phyloP scores from a whole-genome alignment of 2,888 invertebrate species.

The Mythimna loreyi region DNA sequence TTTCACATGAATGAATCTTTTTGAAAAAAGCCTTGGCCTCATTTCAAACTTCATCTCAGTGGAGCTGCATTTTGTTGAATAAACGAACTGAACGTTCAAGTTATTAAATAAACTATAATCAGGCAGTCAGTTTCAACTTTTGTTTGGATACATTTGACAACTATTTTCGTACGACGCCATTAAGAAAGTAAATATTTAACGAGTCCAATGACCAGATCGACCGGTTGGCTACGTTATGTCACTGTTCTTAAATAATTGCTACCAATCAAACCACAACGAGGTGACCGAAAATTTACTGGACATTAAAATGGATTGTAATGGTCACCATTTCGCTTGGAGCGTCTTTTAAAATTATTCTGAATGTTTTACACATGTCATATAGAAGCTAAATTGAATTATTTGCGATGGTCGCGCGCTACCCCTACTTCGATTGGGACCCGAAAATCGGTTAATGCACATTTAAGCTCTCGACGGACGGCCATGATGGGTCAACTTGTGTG shows the following conservation, averaged over 20 bases:
- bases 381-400: too few relatives aligned
- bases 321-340: conserved; percentile 10
- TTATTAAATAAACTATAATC: conserved; percentile 3
- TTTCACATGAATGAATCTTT: conserved; percentile 17
- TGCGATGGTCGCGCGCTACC: too few relatives aligned
- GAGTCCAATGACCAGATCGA: conserved; percentile 60
- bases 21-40: conserved; percentile 17
- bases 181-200: conserved; percentile 58
- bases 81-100: conserved; percentile 1
- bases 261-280: conserved; percentile 69
- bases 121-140: conserved; percentile 20
- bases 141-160: conserved; percentile 36
- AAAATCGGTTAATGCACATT: too few relatives aligned
- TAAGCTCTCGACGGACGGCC: too few relatives aligned
- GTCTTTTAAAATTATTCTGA: conserved; percentile 5
- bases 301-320: conserved; percentile 16
- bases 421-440: too few relatives aligned
- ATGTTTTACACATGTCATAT: not conserved
- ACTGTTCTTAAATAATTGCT: conserved; percentile 71
- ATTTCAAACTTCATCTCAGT: conserved; percentile 11
- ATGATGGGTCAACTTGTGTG: too few relatives aligned
- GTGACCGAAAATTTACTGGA: conserved; percentile 43
- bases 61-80: not conserved
- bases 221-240: conserved; percentile 67
- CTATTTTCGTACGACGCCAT: conserved; percentile 35